Conservation (phyloP, 2,888 invertebrate genomes). For the Mythimna ferrago region DNA sequence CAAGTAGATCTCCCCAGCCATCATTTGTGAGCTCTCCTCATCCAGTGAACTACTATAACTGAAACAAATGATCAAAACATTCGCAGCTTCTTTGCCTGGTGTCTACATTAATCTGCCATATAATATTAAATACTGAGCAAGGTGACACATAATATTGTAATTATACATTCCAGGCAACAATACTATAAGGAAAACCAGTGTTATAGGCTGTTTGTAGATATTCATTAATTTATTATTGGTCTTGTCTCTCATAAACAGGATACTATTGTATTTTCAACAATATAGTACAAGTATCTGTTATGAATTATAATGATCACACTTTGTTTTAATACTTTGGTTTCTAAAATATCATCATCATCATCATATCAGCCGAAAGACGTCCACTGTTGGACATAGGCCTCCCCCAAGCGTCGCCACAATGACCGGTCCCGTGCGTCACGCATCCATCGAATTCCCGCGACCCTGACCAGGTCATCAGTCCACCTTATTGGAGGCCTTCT, state of each 20-base stretch:
- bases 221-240: constrained; percentile 6
- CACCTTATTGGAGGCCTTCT: too few species aligned
- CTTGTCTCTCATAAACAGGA: not conserved
- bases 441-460: too few species aligned
- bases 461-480: too few species aligned
- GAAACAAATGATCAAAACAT: not conserved
- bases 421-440: too few species aligned
- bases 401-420: too few species aligned
- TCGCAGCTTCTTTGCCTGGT: not conserved
- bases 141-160: not conserved
- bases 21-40: not conserved
- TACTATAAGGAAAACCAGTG: constrained; percentile 28
- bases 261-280: not conserved
- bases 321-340: too few species aligned
- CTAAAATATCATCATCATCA: too few species aligned
- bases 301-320: too few species aligned
- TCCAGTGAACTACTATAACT: not conserved
- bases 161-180: constrained; percentile 1
- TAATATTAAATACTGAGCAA: constrained; percentile 2
- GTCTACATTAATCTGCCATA: not conserved
- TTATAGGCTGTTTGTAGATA: not conserved
- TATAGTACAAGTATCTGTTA: too few species aligned
- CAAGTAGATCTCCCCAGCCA: not conserved
- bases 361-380: too few species aligned
- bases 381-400: too few species aligned